These are phyloP conservation scores for Prenolepis imparis DNA, from an alignment of 2,888 invertebrate species.

Conservation along the genomic window DNA sequence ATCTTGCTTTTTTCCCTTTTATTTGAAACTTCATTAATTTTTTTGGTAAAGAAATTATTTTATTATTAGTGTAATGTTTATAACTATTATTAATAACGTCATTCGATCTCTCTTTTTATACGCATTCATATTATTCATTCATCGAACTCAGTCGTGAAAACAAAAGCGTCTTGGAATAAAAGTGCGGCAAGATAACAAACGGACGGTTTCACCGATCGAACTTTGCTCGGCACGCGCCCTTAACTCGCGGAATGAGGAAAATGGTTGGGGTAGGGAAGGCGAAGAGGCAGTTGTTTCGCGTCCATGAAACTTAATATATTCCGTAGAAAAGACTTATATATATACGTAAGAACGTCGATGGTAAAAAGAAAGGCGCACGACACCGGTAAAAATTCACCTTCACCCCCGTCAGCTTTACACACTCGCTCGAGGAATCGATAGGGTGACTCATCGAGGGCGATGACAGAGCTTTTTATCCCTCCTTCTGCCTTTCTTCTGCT, in stretches of 20 bases:
- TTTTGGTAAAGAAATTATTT: background rate
- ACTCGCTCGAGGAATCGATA: conserved; percentile 82
- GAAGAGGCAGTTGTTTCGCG: conserved; percentile 57
- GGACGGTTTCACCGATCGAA: conserved; percentile 60
- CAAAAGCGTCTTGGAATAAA: background rate
- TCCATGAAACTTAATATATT: conserved; percentile 80
- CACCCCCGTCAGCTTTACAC: conserved; percentile 69
- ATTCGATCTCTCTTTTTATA: background rate
- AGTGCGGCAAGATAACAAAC: conserved; percentile 49
- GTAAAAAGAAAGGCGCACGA: conserved; percentile 65
- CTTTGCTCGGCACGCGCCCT: conserved; percentile 64
- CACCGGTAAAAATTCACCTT: conserved; percentile 65
- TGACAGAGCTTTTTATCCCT: conserved; percentile 78
- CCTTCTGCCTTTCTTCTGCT: conserved; percentile 36
- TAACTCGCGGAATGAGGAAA: conserved; percentile 6
- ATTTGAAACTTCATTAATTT: background rate
- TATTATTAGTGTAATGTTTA: background rate
- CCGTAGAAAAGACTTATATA: conserved; percentile 70
- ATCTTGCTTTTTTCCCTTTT: background rate
- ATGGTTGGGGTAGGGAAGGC: conserved; percentile 11
- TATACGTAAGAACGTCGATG: conserved; percentile 67
- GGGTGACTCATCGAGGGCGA: conserved; percentile 84
- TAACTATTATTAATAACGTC: background rate
- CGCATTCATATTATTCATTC: background rate
- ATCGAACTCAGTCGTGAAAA: conserved; percentile 1